These are phyloP conservation scores for Diplazon laetatorius DNA, from an alignment of 2,888 invertebrate genomes.

Conservation along the genomic window DNA sequence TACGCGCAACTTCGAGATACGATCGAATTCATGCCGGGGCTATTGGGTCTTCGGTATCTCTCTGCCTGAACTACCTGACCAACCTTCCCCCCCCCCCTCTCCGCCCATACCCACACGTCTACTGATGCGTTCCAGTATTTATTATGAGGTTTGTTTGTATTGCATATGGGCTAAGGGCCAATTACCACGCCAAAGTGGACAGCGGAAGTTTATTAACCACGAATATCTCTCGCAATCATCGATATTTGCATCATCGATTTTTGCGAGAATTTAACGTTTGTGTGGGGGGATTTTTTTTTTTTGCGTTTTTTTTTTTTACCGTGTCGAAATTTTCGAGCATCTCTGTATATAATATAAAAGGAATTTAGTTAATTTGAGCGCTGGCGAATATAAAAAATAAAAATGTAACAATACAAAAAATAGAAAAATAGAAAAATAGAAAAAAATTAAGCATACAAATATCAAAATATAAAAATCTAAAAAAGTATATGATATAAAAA, in stretches of 20 bases:
- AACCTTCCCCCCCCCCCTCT: too few species aligned
- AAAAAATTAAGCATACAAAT: too few species aligned
- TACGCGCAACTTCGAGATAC: conserved; percentile 58
- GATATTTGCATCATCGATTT: conserved; percentile 23
- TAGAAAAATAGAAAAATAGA: too few species aligned
- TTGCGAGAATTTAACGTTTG: conserved; percentile 1
- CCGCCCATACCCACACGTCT: conserved; percentile 23
- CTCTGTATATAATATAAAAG: too few species aligned
- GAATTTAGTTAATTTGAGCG: too few species aligned
- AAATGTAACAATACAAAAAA: too few species aligned
- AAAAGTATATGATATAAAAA: too few species aligned
- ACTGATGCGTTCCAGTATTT: conserved; percentile 53
- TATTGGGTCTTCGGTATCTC: conserved; percentile 42
- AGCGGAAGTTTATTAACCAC: conserved; percentile 18
- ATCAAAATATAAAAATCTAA: too few species aligned
- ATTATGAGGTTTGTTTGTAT: conserved; percentile 11
- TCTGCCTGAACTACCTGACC: conserved; percentile 31
- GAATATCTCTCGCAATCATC: conserved; percentile 18
- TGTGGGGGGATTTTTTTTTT: neutral
- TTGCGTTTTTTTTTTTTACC: too few species aligned
- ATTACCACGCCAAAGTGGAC: conserved; percentile 53
- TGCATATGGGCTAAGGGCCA: conserved; percentile 23
- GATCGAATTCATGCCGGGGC: conserved; percentile 43
- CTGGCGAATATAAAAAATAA: too few species aligned
- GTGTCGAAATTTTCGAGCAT: too few species aligned